A percentile compares a stretch with the other conserved stretches of the same genome.
Evolutionary conservation across 2,888 invertebrate species (phyloP).

Genomic region (Spodoptera exigua): DNA sequence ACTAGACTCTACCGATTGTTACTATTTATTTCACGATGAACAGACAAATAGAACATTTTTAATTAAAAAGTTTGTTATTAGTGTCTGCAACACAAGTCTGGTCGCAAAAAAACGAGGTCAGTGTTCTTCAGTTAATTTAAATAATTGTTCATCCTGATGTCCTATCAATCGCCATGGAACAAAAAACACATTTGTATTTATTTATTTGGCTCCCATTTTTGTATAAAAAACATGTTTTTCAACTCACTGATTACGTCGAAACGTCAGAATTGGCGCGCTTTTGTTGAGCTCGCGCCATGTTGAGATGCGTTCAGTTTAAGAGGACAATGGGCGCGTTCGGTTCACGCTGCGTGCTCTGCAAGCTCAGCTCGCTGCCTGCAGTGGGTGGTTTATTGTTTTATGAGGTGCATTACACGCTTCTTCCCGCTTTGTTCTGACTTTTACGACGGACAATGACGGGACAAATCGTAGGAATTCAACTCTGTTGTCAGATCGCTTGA

Average conservation of each 20-base stretch:
- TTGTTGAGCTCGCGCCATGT: conserved; percentile 61
- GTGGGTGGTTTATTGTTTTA: conserved; percentile 87
- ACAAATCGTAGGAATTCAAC: conserved; percentile 77
- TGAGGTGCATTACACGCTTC: conserved; percentile 75
- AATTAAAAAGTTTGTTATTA: too few relatives aligned
- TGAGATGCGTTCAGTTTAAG: conserved; percentile 56
- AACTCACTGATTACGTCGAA: conserved; percentile 57
- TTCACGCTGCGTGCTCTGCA: conserved; percentile 54
- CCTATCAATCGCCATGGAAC: conserved; percentile 1
- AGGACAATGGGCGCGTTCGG: conserved; percentile 57
- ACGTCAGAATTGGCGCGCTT: conserved; percentile 66
- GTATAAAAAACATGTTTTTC: conserved; percentile 49
- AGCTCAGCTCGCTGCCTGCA: conserved; percentile 49
- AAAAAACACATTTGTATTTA: conserved; percentile 24
- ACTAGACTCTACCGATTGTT: too few relatives aligned
- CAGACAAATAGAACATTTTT: too few relatives aligned
- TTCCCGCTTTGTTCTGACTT: conserved; percentile 68
- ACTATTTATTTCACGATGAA: too few relatives aligned
- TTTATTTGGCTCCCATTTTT: conserved; percentile 27
- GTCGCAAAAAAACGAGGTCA: background rate
- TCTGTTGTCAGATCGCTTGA: conserved; percentile 77
- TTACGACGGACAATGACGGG: conserved; percentile 75
- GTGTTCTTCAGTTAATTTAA: conserved; percentile 3
- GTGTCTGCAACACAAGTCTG: too few relatives aligned
- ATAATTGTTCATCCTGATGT: conserved; percentile 4